Percentiles rank a stretch among this genome's conserved stretches.
Evolutionary conservation across 2,797 vertebrate genomes (phyloP).

Genomic region (Octomys mimax): DNA sequence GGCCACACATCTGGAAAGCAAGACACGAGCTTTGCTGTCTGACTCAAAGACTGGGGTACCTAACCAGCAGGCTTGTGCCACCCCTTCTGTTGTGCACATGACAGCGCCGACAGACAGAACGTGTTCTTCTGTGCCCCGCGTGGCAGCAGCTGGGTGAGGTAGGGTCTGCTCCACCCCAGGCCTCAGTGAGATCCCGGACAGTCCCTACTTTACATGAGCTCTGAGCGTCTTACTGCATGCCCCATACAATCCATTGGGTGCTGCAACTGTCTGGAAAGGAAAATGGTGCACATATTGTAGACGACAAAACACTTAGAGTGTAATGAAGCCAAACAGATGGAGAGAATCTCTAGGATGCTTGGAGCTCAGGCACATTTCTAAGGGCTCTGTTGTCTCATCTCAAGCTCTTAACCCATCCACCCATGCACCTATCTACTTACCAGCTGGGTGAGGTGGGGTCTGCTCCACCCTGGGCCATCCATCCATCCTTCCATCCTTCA

Average conservation of each 20-base stretch:
- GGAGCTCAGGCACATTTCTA: background rate
- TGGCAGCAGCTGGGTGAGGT: background rate
- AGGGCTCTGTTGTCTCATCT: background rate
- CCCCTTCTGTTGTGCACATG: background rate
- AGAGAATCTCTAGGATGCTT: background rate
- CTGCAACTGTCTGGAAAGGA: background rate
- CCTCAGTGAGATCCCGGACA: background rate
- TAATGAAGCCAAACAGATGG: background rate
- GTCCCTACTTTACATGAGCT: background rate
- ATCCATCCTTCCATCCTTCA: too few relatives aligned
- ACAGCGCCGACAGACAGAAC: fast-evolving
- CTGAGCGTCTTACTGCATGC: background rate
- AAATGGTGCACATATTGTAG: background rate
- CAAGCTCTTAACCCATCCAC: background rate
- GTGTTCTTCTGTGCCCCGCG: background rate
- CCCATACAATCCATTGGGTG: fast-evolving
- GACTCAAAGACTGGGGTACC: background rate
- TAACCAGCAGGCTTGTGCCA: fast-evolving
- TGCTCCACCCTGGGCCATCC: too few relatives aligned
- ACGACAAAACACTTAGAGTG: background rate
- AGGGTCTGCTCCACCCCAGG: background rate
- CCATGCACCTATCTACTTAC: too few relatives aligned
- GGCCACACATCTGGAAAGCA: background rate
- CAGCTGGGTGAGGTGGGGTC: too few relatives aligned
- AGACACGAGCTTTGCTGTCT: background rate